Percentiles rank a stretch among this genome's conserved stretches.
These are phyloP conservation scores for Brachyrhaphis roseni DNA, from an alignment of 2,797 vertebrate genomes.

Conservation along the genomic window DNA sequence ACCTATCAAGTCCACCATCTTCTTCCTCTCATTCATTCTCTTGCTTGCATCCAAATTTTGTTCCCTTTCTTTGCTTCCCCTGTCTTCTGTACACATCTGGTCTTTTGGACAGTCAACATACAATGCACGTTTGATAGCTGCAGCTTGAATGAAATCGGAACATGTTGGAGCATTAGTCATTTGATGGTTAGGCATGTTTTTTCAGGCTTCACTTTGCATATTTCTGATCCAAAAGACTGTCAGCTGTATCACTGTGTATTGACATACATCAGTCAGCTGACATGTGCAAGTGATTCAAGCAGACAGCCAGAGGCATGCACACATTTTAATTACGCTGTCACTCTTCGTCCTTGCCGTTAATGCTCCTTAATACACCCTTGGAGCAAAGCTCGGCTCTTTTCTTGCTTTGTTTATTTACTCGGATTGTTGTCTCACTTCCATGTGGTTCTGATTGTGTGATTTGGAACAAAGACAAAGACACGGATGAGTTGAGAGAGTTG, in stretches of 20 bases:
- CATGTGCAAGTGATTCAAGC: constrained; percentile 13
- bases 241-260: constrained; percentile 1
- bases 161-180: constrained; percentile 12
- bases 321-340: constrained; percentile 29
- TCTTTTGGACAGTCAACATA: constrained; percentile 2
- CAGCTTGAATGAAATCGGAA: constrained; percentile 1
- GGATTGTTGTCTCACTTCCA: constrained; percentile 60
- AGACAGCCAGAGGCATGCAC: constrained; percentile 1
- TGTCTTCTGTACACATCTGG: constrained; percentile 22
- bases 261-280: constrained; percentile 27
- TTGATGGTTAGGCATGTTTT: neutral
- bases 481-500: constrained; percentile 34
- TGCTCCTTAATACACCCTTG: constrained; percentile 34
- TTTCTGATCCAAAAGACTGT: constrained; percentile 13
- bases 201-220: constrained; percentile 19
- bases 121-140: neutral
- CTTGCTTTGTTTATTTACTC: constrained; percentile 65
- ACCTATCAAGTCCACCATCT: constrained; percentile 70
- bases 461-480: constrained; percentile 57
- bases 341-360: constrained; percentile 41
- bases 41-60: constrained; percentile 26
- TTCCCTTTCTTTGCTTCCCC: constrained; percentile 10
- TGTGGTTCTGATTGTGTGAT: constrained; percentile 74
- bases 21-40: constrained; percentile 40
- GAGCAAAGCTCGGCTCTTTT: constrained; percentile 30